These are phyloP conservation scores for Leptobrachium ailaonicum DNA, from an alignment of 2,113 vertebrate species.

Conservation along the genomic window DNA sequence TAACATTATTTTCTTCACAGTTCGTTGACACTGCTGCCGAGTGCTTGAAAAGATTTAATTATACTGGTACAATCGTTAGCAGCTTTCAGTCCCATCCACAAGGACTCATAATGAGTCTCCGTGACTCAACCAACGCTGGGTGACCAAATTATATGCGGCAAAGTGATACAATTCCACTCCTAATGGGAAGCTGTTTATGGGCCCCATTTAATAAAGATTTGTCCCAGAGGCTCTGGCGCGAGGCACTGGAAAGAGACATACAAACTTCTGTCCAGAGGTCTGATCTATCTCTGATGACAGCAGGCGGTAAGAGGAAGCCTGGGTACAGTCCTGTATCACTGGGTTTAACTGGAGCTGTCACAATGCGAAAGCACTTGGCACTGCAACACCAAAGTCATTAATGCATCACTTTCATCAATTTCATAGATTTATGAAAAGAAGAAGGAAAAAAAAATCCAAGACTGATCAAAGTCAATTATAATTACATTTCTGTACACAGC, in stretches of 20 bases:
- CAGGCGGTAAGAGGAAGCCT: slow-evolving; percentile 13
- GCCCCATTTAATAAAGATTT: slow-evolving; percentile 51
- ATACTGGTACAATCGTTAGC: slow-evolving; percentile 61
- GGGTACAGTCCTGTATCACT: slow-evolving; percentile 8
- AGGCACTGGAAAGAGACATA: slow-evolving; percentile 35
- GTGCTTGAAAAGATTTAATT: slow-evolving; percentile 77
- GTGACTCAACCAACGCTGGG: slow-evolving; percentile 50
- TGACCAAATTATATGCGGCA: slow-evolving; percentile 51
- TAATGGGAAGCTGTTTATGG: slow-evolving; percentile 51
- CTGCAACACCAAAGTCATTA: neutral
- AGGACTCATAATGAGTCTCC: slow-evolving; percentile 50
- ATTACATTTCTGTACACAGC: too few relatives aligned
- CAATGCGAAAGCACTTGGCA: neutral
- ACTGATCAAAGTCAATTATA: too few relatives aligned
- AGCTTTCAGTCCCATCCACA: slow-evolving; percentile 50
- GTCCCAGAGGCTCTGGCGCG: slow-evolving; percentile 48
- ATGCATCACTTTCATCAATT: neutral
- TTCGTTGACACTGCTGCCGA: slow-evolving; percentile 75
- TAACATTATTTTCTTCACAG: slow-evolving; percentile 81
- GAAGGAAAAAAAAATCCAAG: too few relatives aligned
- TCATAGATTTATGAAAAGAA: neutral
- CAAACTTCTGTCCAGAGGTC: slow-evolving; percentile 49
- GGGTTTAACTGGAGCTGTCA: slow-evolving; percentile 19
- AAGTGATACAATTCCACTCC: slow-evolving; percentile 50
- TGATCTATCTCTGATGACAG: slow-evolving; percentile 39